Percentiles rank a stretch among this genome's conserved stretches.
phyloP scores from a whole-genome alignment of 2,113 vertebrate species.

The Pelobates fuscus region DNA sequence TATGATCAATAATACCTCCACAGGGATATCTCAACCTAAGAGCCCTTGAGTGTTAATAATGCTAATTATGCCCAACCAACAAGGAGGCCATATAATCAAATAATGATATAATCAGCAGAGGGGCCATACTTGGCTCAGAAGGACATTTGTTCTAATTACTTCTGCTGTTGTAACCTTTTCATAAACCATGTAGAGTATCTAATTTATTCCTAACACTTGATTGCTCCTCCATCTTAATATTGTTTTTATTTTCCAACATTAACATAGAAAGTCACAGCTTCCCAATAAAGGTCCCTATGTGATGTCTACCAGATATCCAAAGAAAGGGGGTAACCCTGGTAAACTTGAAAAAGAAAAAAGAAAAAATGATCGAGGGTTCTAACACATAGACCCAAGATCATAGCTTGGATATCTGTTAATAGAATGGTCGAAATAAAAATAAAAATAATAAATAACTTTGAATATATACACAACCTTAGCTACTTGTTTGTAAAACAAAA shows the following conservation, averaged over 20 bases:
- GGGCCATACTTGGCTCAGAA: neutral
- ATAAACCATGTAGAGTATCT: neutral
- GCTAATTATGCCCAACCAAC: conserved; percentile 29
- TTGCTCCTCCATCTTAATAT: neutral
- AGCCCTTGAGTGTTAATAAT: conserved; percentile 12
- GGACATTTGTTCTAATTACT: conserved; percentile 27
- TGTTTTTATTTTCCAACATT: neutral
- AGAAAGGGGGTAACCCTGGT: too few species aligned
- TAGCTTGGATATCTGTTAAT: too few species aligned
- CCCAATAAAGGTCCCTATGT: too few species aligned
- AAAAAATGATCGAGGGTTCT: too few species aligned
- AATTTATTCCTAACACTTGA: neutral
- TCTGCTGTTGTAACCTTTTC: conserved; percentile 4
- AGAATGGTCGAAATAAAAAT: too few species aligned
- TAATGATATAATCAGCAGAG: conserved; percentile 22
- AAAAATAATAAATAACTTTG: too few species aligned
- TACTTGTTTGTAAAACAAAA: too few species aligned
- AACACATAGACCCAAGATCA: too few species aligned
- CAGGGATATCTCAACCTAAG: neutral
- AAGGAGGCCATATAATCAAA: conserved; percentile 15
- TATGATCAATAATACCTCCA: conserved; percentile 20
- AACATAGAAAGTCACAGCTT: too few species aligned
- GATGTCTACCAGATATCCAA: too few species aligned
- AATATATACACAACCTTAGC: too few species aligned
- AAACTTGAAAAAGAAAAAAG: too few species aligned